phyloP scores from a whole-genome alignment of 2,797 vertebrate genomes.

The Sphenopsis melanotis region DNA sequence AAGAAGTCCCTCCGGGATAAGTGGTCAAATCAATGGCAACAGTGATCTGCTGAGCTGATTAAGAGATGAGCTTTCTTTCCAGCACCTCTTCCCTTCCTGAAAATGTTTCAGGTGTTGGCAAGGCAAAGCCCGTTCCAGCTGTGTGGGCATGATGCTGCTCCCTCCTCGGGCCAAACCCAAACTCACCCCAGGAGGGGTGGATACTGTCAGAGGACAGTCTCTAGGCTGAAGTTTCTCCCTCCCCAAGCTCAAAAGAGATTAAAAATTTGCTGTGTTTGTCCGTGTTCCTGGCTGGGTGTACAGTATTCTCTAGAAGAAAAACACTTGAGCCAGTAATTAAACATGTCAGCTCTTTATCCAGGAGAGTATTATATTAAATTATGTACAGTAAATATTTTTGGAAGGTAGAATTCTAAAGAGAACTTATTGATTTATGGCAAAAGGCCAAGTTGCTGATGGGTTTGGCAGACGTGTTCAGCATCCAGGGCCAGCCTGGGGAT shows the following conservation, averaged over 20 bases:
- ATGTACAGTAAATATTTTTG: constrained; percentile 82
- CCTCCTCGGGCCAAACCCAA: background rate
- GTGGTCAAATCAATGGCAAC: background rate
- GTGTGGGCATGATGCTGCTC: background rate
- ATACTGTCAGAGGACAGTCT: background rate
- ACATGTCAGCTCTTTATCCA: constrained; percentile 78
- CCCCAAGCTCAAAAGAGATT: background rate
- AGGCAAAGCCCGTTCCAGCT: background rate
- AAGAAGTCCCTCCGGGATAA: background rate
- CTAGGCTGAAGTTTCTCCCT: background rate
- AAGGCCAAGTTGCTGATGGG: constrained; percentile 68
- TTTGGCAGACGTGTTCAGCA: constrained; percentile 66
- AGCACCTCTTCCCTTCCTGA: background rate
- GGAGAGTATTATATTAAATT: constrained; percentile 78
- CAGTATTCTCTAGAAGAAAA: constrained; percentile 58
- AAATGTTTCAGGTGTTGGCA: background rate
- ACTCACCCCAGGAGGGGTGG: background rate
- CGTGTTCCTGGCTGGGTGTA: background rate
- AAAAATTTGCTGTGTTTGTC: background rate
- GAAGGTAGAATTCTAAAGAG: constrained; percentile 75
- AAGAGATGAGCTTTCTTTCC: background rate
- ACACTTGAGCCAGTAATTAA: constrained; percentile 74
- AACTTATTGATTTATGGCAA: constrained; percentile 76
- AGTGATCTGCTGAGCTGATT: background rate
- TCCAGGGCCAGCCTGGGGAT: constrained; percentile 15